Percentiles rank a stretch among this genome's conserved stretches.
Conservation (phyloP, 2,113 vertebrate species). For the Mirza zaza region DNA sequence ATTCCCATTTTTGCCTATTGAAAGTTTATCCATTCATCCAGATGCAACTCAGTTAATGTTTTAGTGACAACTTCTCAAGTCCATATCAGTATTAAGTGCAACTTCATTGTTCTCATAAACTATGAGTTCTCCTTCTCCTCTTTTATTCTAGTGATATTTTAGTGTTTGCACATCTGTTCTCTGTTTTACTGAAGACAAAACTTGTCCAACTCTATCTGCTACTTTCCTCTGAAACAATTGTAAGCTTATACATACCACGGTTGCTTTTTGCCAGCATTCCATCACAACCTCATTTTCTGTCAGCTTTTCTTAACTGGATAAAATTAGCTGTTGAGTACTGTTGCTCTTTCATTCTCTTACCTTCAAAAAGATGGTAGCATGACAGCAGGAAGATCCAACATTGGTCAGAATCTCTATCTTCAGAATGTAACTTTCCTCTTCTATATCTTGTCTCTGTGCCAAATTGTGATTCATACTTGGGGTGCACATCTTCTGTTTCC, state of each 20-base stretch:
- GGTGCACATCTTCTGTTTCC: background rate
- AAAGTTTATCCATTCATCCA: background rate
- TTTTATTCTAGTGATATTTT: background rate
- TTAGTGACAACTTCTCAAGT: background rate
- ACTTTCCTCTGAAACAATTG: background rate
- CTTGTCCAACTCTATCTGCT: background rate
- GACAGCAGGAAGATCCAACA: background rate
- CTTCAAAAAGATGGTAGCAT: background rate
- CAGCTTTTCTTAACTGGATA: background rate
- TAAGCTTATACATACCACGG: background rate
- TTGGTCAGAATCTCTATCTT: background rate
- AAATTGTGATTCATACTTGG: background rate
- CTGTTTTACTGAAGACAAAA: background rate
- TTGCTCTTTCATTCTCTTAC: background rate
- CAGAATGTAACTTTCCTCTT: background rate
- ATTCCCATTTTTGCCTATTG: background rate
- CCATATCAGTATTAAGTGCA: background rate
- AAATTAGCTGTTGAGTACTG: background rate
- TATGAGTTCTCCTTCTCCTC: background rate
- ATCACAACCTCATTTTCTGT: background rate
- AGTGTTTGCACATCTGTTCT: background rate
- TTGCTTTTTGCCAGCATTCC: background rate
- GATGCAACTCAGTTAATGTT: background rate
- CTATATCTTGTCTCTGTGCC: background rate
- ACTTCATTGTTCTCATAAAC: background rate